These are phyloP conservation scores for Synergus itoensis DNA, from an alignment of 2,888 invertebrate genomes.

Conservation along the genomic window DNA sequence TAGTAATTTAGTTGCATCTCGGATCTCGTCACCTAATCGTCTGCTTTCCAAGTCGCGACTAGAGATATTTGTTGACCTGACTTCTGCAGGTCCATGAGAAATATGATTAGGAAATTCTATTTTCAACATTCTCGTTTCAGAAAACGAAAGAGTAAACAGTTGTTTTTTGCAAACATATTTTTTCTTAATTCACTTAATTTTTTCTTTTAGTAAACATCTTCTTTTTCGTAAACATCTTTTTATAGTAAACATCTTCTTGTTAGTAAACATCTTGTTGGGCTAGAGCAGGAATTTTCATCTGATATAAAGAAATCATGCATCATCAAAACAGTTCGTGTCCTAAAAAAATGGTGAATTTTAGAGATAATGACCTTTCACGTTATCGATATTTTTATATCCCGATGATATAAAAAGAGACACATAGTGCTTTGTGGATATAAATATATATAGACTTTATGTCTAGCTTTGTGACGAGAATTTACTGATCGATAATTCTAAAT, in stretches of 20 bases:
- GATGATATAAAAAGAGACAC: neutral
- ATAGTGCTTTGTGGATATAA: neutral
- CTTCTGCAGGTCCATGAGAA: neutral
- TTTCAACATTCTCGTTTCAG: neutral
- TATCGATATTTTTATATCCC: neutral
- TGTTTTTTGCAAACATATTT: neutral
- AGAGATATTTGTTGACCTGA: neutral
- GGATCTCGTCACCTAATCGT: neutral
- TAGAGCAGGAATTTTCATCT: neutral
- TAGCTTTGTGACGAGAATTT: conserved; percentile 11
- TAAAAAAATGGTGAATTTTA: neutral
- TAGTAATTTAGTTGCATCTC: conserved; percentile 16
- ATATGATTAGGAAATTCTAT: neutral
- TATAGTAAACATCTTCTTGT: no score
- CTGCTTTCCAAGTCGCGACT: conserved; percentile 5
- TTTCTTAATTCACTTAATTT: neutral
- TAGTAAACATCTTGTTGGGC: neutral
- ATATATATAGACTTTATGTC: conserved; percentile 10
- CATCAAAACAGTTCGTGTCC: neutral
- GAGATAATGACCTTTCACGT: neutral
- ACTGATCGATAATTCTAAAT: conserved; percentile 28
- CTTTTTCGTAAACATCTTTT: neutral
- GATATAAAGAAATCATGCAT: neutral
- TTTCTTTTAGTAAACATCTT: no score
- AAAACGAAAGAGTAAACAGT: neutral